Conservation (phyloP, 2,113 vertebrate genomes). For the Thinocorus orbignyianus region DNA sequence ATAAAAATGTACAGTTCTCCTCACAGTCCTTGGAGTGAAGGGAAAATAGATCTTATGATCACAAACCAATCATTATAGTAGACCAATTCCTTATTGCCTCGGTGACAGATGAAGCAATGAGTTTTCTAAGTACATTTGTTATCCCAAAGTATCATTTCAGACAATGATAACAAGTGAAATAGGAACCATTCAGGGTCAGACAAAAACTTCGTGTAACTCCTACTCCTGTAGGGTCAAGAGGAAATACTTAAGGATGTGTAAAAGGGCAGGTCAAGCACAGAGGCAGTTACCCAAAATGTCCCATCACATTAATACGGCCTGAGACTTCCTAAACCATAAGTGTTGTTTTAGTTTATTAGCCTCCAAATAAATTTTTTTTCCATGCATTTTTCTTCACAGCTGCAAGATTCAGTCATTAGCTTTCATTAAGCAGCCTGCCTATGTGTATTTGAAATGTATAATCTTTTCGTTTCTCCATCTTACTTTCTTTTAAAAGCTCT, state of each 20-base stretch:
- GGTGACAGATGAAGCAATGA: not conserved
- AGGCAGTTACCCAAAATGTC: not conserved
- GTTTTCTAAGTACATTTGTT: not conserved
- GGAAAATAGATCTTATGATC: not conserved
- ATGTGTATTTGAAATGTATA: not conserved
- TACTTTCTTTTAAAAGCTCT: not conserved
- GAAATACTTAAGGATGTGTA: not conserved
- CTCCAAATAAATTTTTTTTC: not conserved
- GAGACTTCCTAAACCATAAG: not conserved
- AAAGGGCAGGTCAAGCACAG: not conserved
- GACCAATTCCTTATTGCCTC: not conserved
- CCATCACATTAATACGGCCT: not conserved
- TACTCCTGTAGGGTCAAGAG: not conserved
- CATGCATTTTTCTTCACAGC: not conserved
- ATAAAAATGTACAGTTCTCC: not conserved
- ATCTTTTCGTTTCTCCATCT: not conserved
- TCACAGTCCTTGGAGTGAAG: not conserved
- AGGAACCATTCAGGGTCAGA: not conserved
- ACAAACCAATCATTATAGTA: not conserved
- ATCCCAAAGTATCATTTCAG: not conserved
- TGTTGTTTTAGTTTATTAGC: not conserved
- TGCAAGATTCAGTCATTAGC: not conserved
- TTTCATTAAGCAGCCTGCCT: not conserved
- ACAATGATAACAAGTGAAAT: not conserved
- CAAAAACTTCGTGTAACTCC: not conserved